Conservation (phyloP, 2,113 vertebrate species). For the Picathartes gymnocephalus region DNA sequence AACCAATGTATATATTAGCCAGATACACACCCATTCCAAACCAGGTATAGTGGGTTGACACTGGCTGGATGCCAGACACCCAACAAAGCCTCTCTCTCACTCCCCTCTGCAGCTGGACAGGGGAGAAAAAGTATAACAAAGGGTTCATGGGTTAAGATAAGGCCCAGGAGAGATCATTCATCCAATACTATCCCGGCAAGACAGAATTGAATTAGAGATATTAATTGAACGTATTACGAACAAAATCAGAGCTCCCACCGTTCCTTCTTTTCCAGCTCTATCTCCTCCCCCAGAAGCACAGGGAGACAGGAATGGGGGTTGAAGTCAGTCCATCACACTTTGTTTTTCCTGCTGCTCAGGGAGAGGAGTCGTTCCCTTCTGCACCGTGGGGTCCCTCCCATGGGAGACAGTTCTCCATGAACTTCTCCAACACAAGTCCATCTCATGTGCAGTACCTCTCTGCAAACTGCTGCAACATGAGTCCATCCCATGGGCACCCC, state of each 20-base stretch:
- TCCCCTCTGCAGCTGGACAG: not conserved
- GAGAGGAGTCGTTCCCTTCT: not conserved
- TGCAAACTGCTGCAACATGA: accelerated
- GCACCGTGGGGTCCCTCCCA: not conserved
- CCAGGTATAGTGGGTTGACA: not conserved
- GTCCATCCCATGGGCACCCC: not conserved
- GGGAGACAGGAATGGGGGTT: no score
- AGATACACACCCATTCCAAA: not conserved
- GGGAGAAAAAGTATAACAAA: not conserved
- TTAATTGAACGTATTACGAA: not conserved
- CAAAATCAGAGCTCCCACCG: not conserved
- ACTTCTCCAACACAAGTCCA: accelerated
- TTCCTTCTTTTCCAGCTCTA: not conserved
- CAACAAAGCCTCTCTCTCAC: not conserved
- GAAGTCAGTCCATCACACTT: not conserved
- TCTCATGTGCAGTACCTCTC: not conserved
- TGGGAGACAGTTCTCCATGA: accelerated
- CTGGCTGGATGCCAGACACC: not conserved
- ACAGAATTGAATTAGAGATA: not conserved
- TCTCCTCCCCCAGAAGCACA: not conserved
- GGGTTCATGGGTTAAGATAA: not conserved
- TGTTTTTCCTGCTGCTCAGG: not conserved
- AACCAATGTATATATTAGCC: not conserved
- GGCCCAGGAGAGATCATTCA: not conserved
- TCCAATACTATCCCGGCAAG: not conserved